These are phyloP conservation scores for Amiota mariae DNA, from an alignment of 2,888 invertebrate species.

Conservation along the genomic window DNA sequence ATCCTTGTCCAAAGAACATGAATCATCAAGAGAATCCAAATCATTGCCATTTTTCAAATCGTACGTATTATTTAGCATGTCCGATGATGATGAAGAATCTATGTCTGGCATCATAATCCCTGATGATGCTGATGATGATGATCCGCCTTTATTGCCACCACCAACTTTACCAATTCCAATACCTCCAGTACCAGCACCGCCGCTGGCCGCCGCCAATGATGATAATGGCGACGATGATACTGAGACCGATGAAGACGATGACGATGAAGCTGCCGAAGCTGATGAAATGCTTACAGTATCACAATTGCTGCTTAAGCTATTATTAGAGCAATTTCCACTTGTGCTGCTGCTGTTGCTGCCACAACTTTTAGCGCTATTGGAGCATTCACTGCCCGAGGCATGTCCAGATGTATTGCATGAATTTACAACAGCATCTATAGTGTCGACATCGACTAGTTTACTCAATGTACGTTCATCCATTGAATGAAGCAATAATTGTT, in stretches of 20 bases:
- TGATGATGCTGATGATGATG: constrained; percentile 41
- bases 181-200: not conserved
- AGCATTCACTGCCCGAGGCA: constrained; percentile 40
- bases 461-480: constrained; percentile 39
- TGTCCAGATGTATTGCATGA: constrained; percentile 45
- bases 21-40: constrained; percentile 72
- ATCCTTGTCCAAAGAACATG: constrained; percentile 66
- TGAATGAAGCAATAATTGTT: not conserved
- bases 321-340: constrained; percentile 56
- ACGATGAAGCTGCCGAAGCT: constrained; percentile 54
- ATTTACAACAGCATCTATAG: constrained; percentile 23
- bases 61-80: constrained; percentile 59
- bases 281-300: constrained; percentile 55
- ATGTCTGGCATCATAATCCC: constrained; percentile 59
- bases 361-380: constrained; percentile 38
- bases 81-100: constrained; percentile 52
- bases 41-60: constrained; percentile 66
- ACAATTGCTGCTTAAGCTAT: constrained; percentile 43
- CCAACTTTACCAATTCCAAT: too few species aligned
- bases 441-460: constrained; percentile 36
- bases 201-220: constrained; percentile 30
- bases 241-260: constrained; percentile 45
- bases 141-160: constrained; percentile 3
- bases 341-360: constrained; percentile 45
- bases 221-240: constrained; percentile 44